These are phyloP conservation scores for Prochilodus magdalenae DNA, from an alignment of 2,113 vertebrate species.

Conservation along the genomic window DNA sequence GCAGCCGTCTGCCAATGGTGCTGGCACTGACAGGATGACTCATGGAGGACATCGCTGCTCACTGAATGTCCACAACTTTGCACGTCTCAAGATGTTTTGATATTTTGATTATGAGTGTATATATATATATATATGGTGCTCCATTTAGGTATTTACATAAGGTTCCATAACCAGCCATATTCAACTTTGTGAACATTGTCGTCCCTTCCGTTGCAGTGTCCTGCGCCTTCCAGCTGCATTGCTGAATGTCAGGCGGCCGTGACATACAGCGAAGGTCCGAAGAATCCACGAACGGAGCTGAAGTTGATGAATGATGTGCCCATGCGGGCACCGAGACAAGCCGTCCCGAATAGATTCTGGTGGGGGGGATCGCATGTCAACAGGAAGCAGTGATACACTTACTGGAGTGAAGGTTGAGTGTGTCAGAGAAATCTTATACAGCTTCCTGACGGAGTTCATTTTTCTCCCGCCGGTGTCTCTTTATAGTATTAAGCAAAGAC, in stretches of 20 bases:
- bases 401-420: slow-evolving; percentile 76
- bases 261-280: slow-evolving; percentile 65
- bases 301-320: slow-evolving; percentile 80
- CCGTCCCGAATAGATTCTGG: slow-evolving; percentile 75
- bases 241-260: slow-evolving; percentile 62
- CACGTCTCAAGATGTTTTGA: too few species aligned
- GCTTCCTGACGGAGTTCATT: slow-evolving; percentile 78
- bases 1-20: too few species aligned
- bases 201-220: too few species aligned
- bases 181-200: too few species aligned
- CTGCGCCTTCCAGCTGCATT: too few species aligned
- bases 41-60: too few species aligned
- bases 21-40: too few species aligned
- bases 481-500: slow-evolving; percentile 69
- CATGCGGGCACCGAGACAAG: slow-evolving; percentile 75
- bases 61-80: too few species aligned
- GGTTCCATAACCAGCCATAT: too few species aligned
- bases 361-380: slow-evolving; percentile 76
- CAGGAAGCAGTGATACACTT: slow-evolving; percentile 80
- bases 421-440: slow-evolving; percentile 82
- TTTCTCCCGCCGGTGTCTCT: slow-evolving; percentile 68
- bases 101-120: too few species aligned
- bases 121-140: too few species aligned
- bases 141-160: too few species aligned
- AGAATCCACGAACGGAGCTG: slow-evolving; percentile 69